Conservation (phyloP, 2,888 invertebrate species). For the Apotomis capreana region DNA sequence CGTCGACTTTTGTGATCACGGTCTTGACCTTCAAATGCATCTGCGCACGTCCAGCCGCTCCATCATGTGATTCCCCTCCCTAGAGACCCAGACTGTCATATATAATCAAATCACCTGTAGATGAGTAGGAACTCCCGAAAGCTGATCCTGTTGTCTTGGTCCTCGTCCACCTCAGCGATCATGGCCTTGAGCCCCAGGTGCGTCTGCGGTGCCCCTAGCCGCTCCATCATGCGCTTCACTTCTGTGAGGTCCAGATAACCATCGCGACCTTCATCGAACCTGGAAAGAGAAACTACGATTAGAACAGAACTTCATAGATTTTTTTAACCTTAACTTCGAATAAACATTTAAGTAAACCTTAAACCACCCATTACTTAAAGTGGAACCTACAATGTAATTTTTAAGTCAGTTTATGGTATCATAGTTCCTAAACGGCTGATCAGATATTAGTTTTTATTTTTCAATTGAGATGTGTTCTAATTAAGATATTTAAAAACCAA, state of each 20-base stretch:
- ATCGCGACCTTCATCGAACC: slow-evolving; percentile 95
- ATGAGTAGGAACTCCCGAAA: slow-evolving; percentile 94
- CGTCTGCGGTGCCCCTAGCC: slow-evolving; percentile 97
- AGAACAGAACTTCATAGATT: background rate
- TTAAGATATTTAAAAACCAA: too few species aligned
- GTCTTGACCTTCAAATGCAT: slow-evolving; percentile 97
- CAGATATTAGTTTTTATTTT: too few species aligned
- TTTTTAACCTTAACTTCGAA: too few species aligned
- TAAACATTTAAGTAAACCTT: too few species aligned
- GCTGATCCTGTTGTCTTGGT: slow-evolving; percentile 92
- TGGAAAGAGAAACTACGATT: slow-evolving; percentile 69
- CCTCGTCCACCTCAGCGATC: slow-evolving; percentile 96
- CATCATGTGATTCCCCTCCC: slow-evolving; percentile 97
- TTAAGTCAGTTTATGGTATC: too few species aligned
- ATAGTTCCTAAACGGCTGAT: too few species aligned
- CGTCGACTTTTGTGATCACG: slow-evolving; percentile 97
- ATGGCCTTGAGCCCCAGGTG: slow-evolving; percentile 97
- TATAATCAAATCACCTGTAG: slow-evolving; percentile 79
- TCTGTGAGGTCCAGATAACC: slow-evolving; percentile 95
- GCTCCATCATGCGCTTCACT: slow-evolving; percentile 98
- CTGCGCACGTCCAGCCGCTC: slow-evolving; percentile 96
- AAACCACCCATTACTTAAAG: too few species aligned
- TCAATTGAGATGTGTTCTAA: too few species aligned
- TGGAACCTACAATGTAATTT: too few species aligned
- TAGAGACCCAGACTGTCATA: slow-evolving; percentile 5